Conservation (phyloP, 2,113 vertebrate species). For the Leuciscus idus region DNA sequence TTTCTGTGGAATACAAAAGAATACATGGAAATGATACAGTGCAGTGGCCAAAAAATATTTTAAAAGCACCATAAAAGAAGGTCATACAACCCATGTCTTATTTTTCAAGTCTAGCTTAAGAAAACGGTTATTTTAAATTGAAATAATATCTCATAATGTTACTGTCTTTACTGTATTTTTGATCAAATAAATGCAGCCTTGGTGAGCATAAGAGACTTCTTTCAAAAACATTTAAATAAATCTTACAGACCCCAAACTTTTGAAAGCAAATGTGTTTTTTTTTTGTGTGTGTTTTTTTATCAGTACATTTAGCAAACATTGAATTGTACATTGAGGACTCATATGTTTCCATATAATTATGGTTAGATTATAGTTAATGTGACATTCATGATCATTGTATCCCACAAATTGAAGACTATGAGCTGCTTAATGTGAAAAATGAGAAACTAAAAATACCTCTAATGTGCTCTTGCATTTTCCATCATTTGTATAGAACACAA, state of each 20-base stretch:
- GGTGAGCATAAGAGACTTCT: background rate
- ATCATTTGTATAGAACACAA: slow-evolving; percentile 62
- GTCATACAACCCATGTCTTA: background rate
- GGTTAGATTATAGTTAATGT: slow-evolving; percentile 24
- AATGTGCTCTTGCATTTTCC: slow-evolving; percentile 52
- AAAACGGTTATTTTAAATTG: too few relatives aligned
- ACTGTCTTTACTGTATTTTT: background rate
- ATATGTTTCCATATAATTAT: background rate
- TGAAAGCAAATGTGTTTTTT: background rate
- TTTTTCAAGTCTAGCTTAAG: background rate
- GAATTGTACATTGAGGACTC: background rate
- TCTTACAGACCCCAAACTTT: background rate
- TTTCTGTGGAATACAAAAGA: background rate
- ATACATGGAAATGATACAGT: background rate
- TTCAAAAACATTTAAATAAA: background rate
- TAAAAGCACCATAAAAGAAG: background rate
- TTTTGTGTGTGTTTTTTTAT: too few relatives aligned
- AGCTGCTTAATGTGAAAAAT: slow-evolving; percentile 51
- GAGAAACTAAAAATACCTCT: slow-evolving; percentile 59
- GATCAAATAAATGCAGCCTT: background rate
- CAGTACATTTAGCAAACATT: background rate
- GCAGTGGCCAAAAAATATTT: background rate
- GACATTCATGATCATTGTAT: background rate
- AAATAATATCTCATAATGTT: background rate
- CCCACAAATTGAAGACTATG: slow-evolving; percentile 13